Base-by-base conservation (phyloP, 2,113 vertebrate species). In the Brevimyrus niger region DNA sequence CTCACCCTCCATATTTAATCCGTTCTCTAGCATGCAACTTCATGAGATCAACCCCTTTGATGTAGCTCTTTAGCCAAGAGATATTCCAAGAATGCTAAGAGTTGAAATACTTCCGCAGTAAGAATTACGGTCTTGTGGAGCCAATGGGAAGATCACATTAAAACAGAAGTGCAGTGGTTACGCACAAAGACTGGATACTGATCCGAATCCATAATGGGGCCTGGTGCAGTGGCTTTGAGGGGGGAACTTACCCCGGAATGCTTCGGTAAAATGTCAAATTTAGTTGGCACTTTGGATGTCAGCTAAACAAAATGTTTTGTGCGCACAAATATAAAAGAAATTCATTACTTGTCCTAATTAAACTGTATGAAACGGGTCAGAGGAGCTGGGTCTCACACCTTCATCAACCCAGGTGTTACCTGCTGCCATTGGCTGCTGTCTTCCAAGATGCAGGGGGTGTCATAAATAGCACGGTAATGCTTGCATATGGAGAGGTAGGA, bases 401-500 rank as follows among this genome's bases (percentile, higher is more conserved):
- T 15, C 9, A 46, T 21, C 50, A 42, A 42, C 27, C 35, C n/a
- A 0, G 10, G 10, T 38, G 91, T 91, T 94, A 99, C 98, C 97
- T 99, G 98, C 65, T 99, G 98, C 98, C 98, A 99, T 94, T 99
- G 99, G 92, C 97, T 96, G 92, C 96, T 96, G 92, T 99, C 98
- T 87, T 98, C 97, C 92, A 99, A 95, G 93, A 99, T 99, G 94
- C 98, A 99, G 0, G 98, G 98, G 35, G 98, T 99, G 90, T 99
- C 98, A 85, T 99, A 99, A 93, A 99, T 99, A 89, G 98, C 98
- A 92, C 97, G 96, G 95, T 99, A 99, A 95, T 99, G 98, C 92
- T 99, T 99, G 92, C 98, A 99, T 92, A 99, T 99, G 38, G 98
- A 99, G 90, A 99, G 93, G 92, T 99, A 99, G 89, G 98, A 99